Evolutionary conservation across 2,888 invertebrate genomes (phyloP), one percentile per base, ranked within the genome.

Genomic region (Choristoneura rosaceana): DNA sequence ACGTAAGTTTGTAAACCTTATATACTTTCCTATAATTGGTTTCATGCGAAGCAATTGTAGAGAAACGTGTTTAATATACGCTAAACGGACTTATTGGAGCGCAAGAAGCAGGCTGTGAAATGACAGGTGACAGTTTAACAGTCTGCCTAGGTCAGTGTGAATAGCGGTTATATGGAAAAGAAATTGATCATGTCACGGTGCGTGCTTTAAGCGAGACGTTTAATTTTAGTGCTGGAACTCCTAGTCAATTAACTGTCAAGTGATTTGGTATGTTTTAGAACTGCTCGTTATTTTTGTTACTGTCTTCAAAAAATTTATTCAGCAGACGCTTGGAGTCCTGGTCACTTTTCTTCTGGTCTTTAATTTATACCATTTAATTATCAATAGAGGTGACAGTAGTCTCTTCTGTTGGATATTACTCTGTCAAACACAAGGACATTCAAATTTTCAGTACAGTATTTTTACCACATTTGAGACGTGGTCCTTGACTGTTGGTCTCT

Each of bases 81-180:
- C 15, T 71, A 63, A 67, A 59, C 58, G 61, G 12, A 58, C 55
- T 71, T 68, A 71, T 63, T 71, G 71, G 71, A 71, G 67, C 71
- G 63, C 12, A 68, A 25, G 25, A 67, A 58, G 71, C 71, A 68
- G 62, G 15, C 71, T 71, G 58, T 68, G 62, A 68, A 71, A 71
- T 68, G 62, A 71, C 67, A 68, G 71, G 71, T 67, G 58, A 58
- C 58, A 62, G 43, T 47, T 43, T 62, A 43, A 47, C 58, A 71
- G 67, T 58, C 33, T 67, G 66, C 55, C 71, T 62, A 25, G 71
- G 71, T 71, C 71, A 71, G 55, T 60, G 43, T 63, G 50, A 50
- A 41, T 59, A 63, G 33, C 67, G 62, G 63, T 68, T 47, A 68
- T 71, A 59, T 41, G 34, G 63, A 63, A 60, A 58, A 67, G 62